These are phyloP conservation scores for Lepus townsendii DNA, from an alignment of 2,797 vertebrate species.

Conservation along the genomic window DNA sequence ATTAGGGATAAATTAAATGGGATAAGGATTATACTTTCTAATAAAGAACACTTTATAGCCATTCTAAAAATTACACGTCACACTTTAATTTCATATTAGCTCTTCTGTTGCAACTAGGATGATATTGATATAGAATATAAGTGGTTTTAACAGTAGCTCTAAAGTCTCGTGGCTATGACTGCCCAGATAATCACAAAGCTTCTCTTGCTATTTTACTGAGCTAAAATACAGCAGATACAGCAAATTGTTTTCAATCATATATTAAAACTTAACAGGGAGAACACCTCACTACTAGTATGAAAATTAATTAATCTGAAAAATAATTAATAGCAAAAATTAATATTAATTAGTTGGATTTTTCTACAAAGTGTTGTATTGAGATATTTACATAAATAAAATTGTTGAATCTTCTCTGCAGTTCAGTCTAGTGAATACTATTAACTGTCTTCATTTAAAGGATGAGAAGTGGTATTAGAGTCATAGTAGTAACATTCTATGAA, in stretches of 20 bases:
- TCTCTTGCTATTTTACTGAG: background rate
- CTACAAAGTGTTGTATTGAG: background rate
- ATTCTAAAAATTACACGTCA: background rate
- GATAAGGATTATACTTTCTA: background rate
- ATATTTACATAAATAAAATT: background rate
- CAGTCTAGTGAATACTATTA: background rate
- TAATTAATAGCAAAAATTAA: background rate
- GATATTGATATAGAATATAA: background rate
- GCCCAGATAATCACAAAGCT: background rate
- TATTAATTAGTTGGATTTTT: background rate
- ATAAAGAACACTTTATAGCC: background rate
- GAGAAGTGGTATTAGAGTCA: background rate
- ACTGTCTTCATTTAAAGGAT: background rate
- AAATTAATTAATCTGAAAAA: background rate
- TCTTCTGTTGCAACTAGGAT: background rate
- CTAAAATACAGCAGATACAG: background rate
- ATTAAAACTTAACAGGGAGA: background rate
- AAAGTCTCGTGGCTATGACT: background rate
- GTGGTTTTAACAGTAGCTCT: background rate
- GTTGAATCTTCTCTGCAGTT: background rate
- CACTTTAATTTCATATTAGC: background rate
- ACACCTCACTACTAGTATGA: background rate
- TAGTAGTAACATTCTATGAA: background rate
- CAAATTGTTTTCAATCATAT: background rate
- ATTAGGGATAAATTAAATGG: background rate